Evolutionary conservation across 2,888 invertebrate genomes (phyloP).

Genomic region (Epirrhoe alternata): DNA sequence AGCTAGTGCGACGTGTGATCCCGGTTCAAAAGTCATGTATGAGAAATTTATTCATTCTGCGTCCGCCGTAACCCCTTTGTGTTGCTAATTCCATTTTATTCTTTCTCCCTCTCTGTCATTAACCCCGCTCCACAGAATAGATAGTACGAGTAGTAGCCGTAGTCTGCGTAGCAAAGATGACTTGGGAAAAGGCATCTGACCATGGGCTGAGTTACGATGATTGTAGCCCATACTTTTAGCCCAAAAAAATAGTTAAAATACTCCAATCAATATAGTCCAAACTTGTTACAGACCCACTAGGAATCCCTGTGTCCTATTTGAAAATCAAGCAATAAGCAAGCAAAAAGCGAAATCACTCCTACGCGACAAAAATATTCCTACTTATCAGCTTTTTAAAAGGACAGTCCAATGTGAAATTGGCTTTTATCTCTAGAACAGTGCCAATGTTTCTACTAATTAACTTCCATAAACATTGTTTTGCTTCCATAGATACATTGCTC

Average conservation of each 20-base stretch:
- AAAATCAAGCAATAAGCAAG: no score
- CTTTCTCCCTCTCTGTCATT: conserved; percentile 55
- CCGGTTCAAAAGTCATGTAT: conserved; percentile 62
- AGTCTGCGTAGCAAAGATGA: background rate
- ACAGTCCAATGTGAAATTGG: background rate
- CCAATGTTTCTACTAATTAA: conserved; percentile 8
- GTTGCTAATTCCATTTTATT: conserved; percentile 74
- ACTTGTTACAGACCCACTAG: no score
- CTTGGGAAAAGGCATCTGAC: no score
- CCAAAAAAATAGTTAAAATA: no score
- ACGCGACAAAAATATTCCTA: no score
- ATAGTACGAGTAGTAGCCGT: no score
- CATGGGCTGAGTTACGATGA: no score
- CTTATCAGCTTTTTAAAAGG: no score
- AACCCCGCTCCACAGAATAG: conserved; percentile 25
- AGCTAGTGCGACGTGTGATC: background rate
- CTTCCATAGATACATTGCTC: conserved; percentile 7
- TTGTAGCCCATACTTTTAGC: no score
- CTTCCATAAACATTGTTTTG: background rate
- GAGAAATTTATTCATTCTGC: conserved; percentile 65
- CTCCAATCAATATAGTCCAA: no score
- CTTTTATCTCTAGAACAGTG: background rate
- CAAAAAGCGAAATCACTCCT: no score
- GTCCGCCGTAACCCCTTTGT: conserved; percentile 62
- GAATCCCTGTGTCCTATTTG: no score